These are phyloP conservation scores for Tamandua tetradactyla DNA, from an alignment of 2,797 vertebrate species.

Conservation along the genomic window DNA sequence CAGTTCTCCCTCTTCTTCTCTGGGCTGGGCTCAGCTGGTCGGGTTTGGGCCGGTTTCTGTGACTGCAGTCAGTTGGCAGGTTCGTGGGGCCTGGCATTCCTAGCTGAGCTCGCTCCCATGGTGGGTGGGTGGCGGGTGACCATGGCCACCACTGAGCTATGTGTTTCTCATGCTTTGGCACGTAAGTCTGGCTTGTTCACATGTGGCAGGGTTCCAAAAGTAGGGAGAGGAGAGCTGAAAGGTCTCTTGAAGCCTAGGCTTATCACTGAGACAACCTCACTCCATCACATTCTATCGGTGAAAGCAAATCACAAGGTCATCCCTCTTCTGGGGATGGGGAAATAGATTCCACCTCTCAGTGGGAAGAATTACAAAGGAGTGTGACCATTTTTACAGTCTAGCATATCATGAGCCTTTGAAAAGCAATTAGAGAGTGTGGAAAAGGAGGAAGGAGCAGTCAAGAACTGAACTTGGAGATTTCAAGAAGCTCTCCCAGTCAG, in stretches of 20 bases:
- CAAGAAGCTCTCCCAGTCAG: not conserved
- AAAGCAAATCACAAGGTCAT: not conserved
- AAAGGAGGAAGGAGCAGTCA: not conserved
- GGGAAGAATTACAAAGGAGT: not conserved
- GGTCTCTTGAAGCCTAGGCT: not conserved
- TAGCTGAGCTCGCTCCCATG: accelerated
- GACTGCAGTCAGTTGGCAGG: not conserved
- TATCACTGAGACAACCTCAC: not conserved
- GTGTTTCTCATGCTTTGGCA: not conserved
- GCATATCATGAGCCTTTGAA: not conserved
- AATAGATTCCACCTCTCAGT: not conserved
- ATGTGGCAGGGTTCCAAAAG: not conserved
- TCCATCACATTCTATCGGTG: not conserved
- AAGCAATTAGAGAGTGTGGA: not conserved
- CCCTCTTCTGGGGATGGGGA: not conserved
- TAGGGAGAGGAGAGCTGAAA: not conserved
- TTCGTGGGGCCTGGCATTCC: not conserved
- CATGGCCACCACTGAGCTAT: not conserved
- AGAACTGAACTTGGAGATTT: not conserved
- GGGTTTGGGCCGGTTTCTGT: accelerated
- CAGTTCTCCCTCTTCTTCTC: not conserved
- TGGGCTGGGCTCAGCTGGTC: not conserved
- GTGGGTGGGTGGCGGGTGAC: not conserved
- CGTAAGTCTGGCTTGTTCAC: not conserved
- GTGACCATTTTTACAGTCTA: not conserved